Conservation (phyloP, 2,797 vertebrate genomes). For the Trematomus bernacchii region DNA sequence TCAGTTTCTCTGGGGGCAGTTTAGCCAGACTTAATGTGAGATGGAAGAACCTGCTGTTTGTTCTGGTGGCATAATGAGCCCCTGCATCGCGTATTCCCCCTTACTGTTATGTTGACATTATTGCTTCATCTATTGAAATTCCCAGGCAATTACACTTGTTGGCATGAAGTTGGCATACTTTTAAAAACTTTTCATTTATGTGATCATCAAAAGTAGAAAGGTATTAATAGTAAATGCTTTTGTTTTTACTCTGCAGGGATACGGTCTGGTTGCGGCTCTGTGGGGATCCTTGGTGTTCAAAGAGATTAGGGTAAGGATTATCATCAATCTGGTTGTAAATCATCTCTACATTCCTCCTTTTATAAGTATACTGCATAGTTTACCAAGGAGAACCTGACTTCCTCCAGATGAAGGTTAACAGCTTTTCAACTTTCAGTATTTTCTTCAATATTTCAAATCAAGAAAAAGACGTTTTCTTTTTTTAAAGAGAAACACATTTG, state of each 20-base stretch:
- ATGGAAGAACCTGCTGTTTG: background rate
- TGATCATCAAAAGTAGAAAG: no score
- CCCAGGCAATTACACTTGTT: no score
- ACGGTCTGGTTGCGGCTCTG: slow-evolving; percentile 89
- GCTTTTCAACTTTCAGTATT: no score
- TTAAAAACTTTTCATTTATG: no score
- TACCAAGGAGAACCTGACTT: no score
- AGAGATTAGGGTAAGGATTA: slow-evolving; percentile 77
- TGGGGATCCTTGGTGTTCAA: slow-evolving; percentile 91
- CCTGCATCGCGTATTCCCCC: background rate
- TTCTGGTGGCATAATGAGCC: no score
- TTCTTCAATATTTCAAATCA: no score
- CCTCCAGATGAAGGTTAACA: background rate
- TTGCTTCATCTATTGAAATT: background rate
- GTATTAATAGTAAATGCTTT: background rate
- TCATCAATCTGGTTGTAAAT: background rate
- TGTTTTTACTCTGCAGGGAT: slow-evolving; percentile 82
- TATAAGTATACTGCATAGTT: background rate
- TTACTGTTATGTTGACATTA: background rate
- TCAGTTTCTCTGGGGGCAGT: background rate
- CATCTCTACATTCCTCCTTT: background rate
- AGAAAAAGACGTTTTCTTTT: no score
- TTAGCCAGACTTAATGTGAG: background rate
- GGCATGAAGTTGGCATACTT: no score
- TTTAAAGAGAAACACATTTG: background rate